Base-by-base conservation (phyloP, 2,888 invertebrate species). In the Ctena decussata region DNA sequence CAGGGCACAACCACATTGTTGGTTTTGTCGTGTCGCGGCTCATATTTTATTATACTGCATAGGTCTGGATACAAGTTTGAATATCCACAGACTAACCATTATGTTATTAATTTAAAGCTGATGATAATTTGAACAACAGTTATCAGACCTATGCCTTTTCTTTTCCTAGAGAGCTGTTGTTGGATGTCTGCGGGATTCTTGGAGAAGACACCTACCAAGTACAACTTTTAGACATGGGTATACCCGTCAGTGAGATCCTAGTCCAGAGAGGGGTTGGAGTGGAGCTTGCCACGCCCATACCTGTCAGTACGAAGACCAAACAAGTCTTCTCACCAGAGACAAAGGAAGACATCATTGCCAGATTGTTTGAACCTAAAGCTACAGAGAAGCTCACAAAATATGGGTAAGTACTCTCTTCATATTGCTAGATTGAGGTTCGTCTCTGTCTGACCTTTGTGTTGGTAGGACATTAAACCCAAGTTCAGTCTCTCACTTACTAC, bases 221-320 rank as follows among this genome's bases (percentile, higher is more conserved):
- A 1, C 90, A 92, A 32, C 86, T 94, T 12, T 79, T 93, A 27
- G 89, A 93, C 75, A 90, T 93, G 89, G 94, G 94, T 5, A 91
- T 93, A n/a, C 92, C 92, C 3, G 73, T 94, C 18, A 85, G 89
- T 73, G 85, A 92, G 57, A 81, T 46, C 30, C 82, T 94, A 39
- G 79, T 92, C 8, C 85, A 91, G 49, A 91, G 87, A 80, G 86
- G 89, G 11, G 76, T 88, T 6, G 80, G 86, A 15, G 87, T 90
- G 12, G 80, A 87, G 15, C 65, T 87, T 18, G 85, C 90, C 37
- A 90, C 91, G 11, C 91, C 91, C 11, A 71, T 90, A 27, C 75
- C 84, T 15, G 82, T 91, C 60, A 89, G 87, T 37, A 87, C 80
- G 30, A 89, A 86, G 32, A 85, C 90, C 0, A 92, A 89, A 75